phyloP scores from a whole-genome alignment of 2,888 invertebrate genomes.

The Linnaemya vulpina region DNA sequence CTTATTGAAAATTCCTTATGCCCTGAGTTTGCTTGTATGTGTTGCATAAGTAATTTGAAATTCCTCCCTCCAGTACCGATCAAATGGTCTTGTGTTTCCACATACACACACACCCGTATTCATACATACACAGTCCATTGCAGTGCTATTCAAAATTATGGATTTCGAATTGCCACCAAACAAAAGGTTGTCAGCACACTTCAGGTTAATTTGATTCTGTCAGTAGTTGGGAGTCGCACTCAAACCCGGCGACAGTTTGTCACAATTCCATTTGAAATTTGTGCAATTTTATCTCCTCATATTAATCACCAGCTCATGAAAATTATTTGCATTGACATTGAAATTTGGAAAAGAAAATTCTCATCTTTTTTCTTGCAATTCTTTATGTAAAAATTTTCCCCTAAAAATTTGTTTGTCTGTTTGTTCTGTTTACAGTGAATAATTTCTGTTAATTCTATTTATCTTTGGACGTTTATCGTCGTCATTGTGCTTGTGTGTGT shows the following conservation, averaged over 20 bases:
- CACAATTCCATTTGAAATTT: constrained; percentile 20
- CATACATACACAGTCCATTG: no score
- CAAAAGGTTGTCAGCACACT: constrained; percentile 57
- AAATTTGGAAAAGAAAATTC: background rate
- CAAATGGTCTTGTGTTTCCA: constrained; percentile 34
- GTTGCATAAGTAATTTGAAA: constrained; percentile 14
- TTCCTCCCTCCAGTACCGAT: constrained; percentile 47
- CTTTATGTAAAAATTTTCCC: background rate
- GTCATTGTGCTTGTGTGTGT: no score
- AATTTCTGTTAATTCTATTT: constrained; percentile 35
- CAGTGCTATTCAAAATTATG: background rate
- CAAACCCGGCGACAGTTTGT: constrained; percentile 19
- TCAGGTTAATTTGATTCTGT: constrained; percentile 61
- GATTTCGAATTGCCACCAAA: background rate
- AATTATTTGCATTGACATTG: constrained; percentile 27
- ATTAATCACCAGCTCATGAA: constrained; percentile 24
- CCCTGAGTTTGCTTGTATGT: background rate
- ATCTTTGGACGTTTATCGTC: constrained; percentile 62
- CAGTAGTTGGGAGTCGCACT: constrained; percentile 42
- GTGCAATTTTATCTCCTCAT: constrained; percentile 44
- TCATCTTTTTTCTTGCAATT: background rate
- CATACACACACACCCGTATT: background rate
- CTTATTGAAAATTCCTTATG: background rate
- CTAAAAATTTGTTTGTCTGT: constrained; percentile 6
- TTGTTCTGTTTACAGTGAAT: background rate